A percentile compares a stretch with the other conserved stretches of the same genome.
Conservation (phyloP, 2,113 vertebrate genomes). For the Coregonus clupeaformis region DNA sequence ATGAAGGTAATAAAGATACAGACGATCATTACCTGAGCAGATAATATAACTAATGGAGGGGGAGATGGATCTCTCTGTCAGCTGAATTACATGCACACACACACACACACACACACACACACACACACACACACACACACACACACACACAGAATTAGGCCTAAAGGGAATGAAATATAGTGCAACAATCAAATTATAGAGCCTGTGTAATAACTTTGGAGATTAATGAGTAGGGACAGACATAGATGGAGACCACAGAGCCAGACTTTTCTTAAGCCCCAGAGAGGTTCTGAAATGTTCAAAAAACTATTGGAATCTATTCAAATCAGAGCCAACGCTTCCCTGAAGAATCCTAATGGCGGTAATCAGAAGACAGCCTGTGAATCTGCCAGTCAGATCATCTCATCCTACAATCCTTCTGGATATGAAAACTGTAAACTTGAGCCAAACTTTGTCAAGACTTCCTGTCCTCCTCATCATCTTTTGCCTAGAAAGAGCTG, state of each 20-base stretch:
- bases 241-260: too few species aligned
- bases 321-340: too few species aligned
- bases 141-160: neutral
- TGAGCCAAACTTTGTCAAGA: conserved; percentile 5
- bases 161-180: neutral
- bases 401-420: conserved; percentile 38
- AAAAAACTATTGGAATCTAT: too few species aligned
- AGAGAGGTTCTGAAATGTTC: too few species aligned
- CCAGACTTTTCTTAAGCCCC: too few species aligned
- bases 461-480: conserved; percentile 6
- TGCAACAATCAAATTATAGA: neutral
- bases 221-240: too few species aligned
- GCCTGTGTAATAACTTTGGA: neutral
- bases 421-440: neutral
- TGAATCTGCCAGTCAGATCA: conserved; percentile 20
- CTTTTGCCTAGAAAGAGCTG: conserved; percentile 47
- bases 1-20: conserved; percentile 69
- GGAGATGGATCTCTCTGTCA: conserved; percentile 42
- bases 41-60: conserved; percentile 57
- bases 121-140: neutral
- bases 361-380: too few species aligned
- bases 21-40: conserved; percentile 55
- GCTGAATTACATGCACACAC: neutral
- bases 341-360: too few species aligned
- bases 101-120: neutral